Conservation (phyloP, 1,140 invertebrate species). For the Aphaenogaster floridana region DNA sequence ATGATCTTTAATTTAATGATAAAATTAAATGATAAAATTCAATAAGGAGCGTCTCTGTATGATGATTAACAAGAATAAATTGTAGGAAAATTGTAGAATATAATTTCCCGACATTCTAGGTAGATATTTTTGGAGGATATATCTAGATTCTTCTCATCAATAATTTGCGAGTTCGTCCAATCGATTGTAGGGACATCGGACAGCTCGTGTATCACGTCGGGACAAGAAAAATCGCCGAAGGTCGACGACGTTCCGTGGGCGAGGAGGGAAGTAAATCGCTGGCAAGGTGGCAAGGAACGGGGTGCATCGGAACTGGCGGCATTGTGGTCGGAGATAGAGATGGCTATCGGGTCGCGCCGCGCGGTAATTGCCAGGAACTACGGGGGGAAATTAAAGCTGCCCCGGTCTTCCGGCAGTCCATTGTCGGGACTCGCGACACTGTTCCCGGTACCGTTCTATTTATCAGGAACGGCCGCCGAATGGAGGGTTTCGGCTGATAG, state of each 20-base stretch:
- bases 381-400: slow-evolving; percentile 85
- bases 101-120: neutral
- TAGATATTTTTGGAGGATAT: neutral
- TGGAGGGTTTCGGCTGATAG: slow-evolving; percentile 81
- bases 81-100: neutral
- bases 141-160: slow-evolving; percentile 3
- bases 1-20: neutral
- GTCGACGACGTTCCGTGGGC: slow-evolving; percentile 56
- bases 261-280: slow-evolving; percentile 49
- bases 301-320: slow-evolving; percentile 78
- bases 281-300: slow-evolving; percentile 68
- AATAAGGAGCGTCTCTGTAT: neutral
- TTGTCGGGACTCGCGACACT: slow-evolving; percentile 81
- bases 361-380: slow-evolving; percentile 86
- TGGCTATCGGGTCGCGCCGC: slow-evolving; percentile 83
- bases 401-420: slow-evolving; percentile 83
- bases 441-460: slow-evolving; percentile 82
- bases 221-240: slow-evolving; percentile 63
- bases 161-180: slow-evolving; percentile 16
- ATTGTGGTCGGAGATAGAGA: slow-evolving; percentile 85
- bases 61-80: neutral
- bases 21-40: neutral
- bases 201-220: slow-evolving; percentile 45
- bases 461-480: slow-evolving; percentile 80
- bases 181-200: neutral